Evolutionary conservation across 2,113 vertebrate species (phyloP).

Genomic region (Ciconia stormi): DNA sequence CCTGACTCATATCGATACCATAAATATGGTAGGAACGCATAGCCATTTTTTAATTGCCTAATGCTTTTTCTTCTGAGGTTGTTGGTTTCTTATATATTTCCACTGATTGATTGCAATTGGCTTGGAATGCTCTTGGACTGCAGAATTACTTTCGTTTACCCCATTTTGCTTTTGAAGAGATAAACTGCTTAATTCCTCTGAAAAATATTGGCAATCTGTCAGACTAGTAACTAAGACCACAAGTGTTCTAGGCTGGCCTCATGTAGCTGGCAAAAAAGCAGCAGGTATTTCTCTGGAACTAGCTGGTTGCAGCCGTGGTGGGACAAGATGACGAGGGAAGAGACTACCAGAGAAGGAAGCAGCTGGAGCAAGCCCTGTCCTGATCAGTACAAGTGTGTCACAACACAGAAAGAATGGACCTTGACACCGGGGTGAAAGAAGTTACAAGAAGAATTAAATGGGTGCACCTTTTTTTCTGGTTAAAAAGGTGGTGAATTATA

Average conservation of each 20-base stretch:
- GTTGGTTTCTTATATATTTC: background rate
- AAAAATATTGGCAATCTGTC: background rate
- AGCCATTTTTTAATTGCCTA: background rate
- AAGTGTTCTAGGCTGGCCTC: background rate
- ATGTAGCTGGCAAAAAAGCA: background rate
- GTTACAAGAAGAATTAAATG: background rate
- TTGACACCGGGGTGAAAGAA: background rate
- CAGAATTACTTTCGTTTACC: background rate
- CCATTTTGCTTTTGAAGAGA: background rate
- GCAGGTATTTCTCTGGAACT: background rate
- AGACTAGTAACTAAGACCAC: background rate
- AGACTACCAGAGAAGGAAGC: background rate
- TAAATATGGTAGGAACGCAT: background rate
- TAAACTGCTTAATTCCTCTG: background rate
- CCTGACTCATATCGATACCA: background rate
- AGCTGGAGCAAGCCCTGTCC: background rate
- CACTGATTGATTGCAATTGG: background rate
- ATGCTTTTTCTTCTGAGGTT: background rate
- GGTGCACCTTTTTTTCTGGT: background rate
- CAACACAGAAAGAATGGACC: background rate
- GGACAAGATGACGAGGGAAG: background rate
- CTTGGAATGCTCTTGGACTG: background rate
- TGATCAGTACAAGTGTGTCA: rapidly evolving
- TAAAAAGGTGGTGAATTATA: background rate
- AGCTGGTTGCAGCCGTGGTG: background rate